Conservation (phyloP, 2,113 vertebrate species). For the Corythornis madagascariensis region DNA sequence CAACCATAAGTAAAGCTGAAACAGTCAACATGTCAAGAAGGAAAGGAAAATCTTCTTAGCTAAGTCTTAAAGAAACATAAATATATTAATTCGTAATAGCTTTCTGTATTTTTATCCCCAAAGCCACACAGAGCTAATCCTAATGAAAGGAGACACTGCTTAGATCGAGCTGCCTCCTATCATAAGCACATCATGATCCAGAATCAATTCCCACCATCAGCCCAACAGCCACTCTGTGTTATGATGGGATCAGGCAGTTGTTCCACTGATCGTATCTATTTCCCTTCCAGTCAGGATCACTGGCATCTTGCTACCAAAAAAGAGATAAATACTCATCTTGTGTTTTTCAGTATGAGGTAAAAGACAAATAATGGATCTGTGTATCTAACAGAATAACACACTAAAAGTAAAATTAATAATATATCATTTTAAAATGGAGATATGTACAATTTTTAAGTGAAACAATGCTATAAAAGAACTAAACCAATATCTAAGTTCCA, state of each 20-base stretch:
- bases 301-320: not conserved
- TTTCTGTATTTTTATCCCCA: not conserved
- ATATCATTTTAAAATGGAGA: not conserved
- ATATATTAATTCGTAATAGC: not conserved
- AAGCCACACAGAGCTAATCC: not conserved
- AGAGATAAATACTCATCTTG: not conserved
- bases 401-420: not conserved
- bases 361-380: not conserved
- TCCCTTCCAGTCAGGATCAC: not conserved
- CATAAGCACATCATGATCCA: not conserved
- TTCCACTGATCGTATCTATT: not conserved
- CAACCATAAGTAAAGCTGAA: not conserved
- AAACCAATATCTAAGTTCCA: not conserved
- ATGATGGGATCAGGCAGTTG: not conserved
- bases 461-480: not conserved
- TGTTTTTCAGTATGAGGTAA: not conserved
- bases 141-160: not conserved
- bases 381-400: not conserved
- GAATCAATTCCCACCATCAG: conserved; percentile 25
- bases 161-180: not conserved
- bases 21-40: not conserved
- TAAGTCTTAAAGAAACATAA: not conserved
- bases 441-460: not conserved
- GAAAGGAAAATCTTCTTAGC: not conserved
- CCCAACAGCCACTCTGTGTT: not conserved